Conservation (phyloP, 2,113 vertebrate genomes). For the Taurulus bubalis region DNA sequence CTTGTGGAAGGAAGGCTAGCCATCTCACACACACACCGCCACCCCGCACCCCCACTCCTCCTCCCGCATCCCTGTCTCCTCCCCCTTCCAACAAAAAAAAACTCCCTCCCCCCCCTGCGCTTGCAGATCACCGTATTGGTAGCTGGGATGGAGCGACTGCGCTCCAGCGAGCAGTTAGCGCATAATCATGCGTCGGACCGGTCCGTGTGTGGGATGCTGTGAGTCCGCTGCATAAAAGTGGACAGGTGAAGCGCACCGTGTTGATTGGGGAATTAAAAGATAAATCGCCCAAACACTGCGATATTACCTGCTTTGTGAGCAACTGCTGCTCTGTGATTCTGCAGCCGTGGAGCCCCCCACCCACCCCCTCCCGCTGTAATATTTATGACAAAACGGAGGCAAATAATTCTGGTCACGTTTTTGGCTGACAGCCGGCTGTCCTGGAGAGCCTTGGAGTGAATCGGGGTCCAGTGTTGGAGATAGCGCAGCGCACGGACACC, state of each 20-base stretch:
- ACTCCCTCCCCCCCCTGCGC: constrained; percentile 36
- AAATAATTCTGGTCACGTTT: constrained; percentile 80
- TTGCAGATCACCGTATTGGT: constrained; percentile 72
- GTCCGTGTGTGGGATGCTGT: constrained; percentile 64
- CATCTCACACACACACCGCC: constrained; percentile 27
- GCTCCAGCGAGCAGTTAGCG: constrained; percentile 61
- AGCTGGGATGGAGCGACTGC: constrained; percentile 61
- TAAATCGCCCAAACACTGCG: constrained; percentile 19
- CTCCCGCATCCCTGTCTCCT: constrained; percentile 52
- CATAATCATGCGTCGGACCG: constrained; percentile 58
- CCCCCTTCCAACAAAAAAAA: constrained; percentile 47
- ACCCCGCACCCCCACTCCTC: constrained; percentile 11
- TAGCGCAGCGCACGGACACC: constrained; percentile 75
- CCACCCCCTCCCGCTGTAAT: constrained; percentile 56
- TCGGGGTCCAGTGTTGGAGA: constrained; percentile 61
- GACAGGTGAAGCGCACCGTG: constrained; percentile 55
- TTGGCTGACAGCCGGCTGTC: constrained; percentile 80
- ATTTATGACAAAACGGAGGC: constrained; percentile 77
- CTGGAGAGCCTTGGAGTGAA: constrained; percentile 74
- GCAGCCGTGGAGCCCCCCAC: constrained; percentile 30
- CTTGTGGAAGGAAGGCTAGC: constrained; percentile 72
- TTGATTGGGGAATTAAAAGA: constrained; percentile 27
- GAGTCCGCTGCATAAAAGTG: constrained; percentile 56
- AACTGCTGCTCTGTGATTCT: constrained; percentile 33
- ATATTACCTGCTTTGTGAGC: constrained; percentile 36